Base-by-base conservation (phyloP, 1,140 invertebrate genomes). In the Chironomus striatipennis region DNA sequence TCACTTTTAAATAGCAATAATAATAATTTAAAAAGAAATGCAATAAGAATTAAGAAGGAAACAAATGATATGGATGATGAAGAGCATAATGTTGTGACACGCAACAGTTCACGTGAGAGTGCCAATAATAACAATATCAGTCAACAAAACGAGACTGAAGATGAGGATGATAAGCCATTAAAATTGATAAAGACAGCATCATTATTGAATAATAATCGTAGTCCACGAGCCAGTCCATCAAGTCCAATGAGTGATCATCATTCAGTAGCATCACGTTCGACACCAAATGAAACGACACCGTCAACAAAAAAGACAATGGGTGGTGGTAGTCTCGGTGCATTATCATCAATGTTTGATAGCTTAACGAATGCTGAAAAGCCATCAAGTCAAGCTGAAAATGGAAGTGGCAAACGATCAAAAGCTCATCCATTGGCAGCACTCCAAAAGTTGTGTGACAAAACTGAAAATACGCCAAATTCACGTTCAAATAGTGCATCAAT, bases 401-500 rank as follows among this genome's bases (percentile, higher is more conserved):
- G 83, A 0, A 81, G 79, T 75, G 80, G 84, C 42, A 90, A 91
- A 72, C 86, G 88, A 75, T 85, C 87, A 6, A 91, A 90, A 77
- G 91, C 90, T 77, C 93, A 95, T 83, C 96, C 96, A 18, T 82
- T 98, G 76, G 94, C 95, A 10, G 95, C 95, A 7, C 83, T 98
- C 67, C 95, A 98, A 79, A 97, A 97, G 81, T 87, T 98, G 10
- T 95, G 96, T 83, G 95, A 97, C 82, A 97, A 96, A 84, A 95
- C 94, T 77, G 93, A 96, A 83, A 94, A 89, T 65, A 89, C 88
- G 78, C 80, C 84, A 77, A 82, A 82, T 83, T 77, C 77, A 81
- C 81, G 78, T 81, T 81, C 75, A n/a, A 76, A 75, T 74, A 64
- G 24, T 10, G 64, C 77, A 73, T 77, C 76, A 21, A 73, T 73